These are phyloP conservation scores for Epizoanthus scotinus DNA, from an alignment of 92 coral and sea anemone genomes.

Conservation along the genomic window DNA sequence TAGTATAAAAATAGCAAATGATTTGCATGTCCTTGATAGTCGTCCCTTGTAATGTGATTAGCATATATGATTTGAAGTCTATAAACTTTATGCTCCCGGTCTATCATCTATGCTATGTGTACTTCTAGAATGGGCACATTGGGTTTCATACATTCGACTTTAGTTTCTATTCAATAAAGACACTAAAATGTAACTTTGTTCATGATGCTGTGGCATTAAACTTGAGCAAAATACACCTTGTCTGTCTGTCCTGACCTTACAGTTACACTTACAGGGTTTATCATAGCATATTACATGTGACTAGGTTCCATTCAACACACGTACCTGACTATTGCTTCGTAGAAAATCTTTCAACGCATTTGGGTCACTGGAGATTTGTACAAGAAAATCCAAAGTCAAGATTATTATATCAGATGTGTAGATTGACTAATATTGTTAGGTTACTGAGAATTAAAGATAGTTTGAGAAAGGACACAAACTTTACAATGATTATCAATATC, in stretches of 20 bases:
- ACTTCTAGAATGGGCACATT: not conserved
- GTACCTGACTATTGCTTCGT: constrained; percentile 85
- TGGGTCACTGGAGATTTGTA: constrained; percentile 74
- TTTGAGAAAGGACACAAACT: too few species aligned
- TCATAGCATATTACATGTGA: too few species aligned
- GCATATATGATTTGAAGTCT: not conserved
- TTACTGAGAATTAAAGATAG: too few species aligned
- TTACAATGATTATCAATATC: constrained; percentile 4
- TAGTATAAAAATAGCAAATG: constrained; percentile 3
- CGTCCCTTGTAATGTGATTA: not conserved
- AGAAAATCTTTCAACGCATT: constrained; percentile 92
- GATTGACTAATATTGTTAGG: too few species aligned
- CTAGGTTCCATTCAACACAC: not conserved
- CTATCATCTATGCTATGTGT: too few species aligned
- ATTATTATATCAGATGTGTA: not conserved
- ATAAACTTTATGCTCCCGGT: too few species aligned
- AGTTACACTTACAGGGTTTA: too few species aligned
- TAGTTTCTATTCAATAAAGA: not conserved
- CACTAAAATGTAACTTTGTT: not conserved
- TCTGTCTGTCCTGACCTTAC: too few species aligned
- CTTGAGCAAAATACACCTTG: not conserved
- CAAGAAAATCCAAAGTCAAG: constrained; percentile 6
- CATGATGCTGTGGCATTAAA: not conserved
- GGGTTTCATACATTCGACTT: not conserved
- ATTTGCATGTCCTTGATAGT: not conserved